A percentile compares a stretch with the other conserved stretches of the same genome.
Conservation (phyloP, 2,888 invertebrate genomes). For the Drosophila flavopinicola region DNA sequence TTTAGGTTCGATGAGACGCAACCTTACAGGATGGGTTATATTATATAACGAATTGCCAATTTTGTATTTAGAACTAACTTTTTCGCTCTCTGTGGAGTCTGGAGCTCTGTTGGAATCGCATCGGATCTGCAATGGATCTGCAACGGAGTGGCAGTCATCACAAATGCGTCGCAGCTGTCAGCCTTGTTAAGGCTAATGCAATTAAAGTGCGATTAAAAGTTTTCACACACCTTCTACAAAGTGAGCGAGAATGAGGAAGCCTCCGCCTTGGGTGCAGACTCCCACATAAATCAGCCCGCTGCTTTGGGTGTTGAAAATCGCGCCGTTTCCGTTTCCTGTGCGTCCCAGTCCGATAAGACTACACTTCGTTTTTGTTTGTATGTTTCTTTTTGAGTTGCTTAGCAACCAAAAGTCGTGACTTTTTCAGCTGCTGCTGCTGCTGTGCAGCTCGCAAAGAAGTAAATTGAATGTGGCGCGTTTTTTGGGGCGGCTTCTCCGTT, state of each 20-base stretch:
- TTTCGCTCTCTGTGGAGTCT: too few species aligned
- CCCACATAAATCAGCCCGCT: slow-evolving; percentile 74
- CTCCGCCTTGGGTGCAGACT: slow-evolving; percentile 29
- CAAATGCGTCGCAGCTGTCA: slow-evolving; percentile 50
- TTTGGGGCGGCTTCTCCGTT: slow-evolving; percentile 17
- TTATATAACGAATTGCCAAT: too few species aligned
- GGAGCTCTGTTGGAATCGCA: too few species aligned
- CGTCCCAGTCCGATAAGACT: not conserved
- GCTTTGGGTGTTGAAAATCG: slow-evolving; percentile 28
- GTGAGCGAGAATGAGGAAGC: slow-evolving; percentile 1
- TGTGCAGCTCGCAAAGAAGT: slow-evolving; percentile 47
- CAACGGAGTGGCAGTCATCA: slow-evolving; percentile 13
- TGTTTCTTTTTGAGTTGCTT: slow-evolving; percentile 5
- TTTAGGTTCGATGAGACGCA: too few species aligned
- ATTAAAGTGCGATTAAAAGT: slow-evolving; percentile 80
- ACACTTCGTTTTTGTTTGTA: not conserved
- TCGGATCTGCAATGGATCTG: slow-evolving; percentile 22
- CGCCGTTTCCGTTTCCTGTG: slow-evolving; percentile 49
- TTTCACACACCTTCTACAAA: slow-evolving; percentile 61
- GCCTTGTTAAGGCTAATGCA: slow-evolving; percentile 68
- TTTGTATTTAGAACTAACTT: too few species aligned
- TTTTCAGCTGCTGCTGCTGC: slow-evolving; percentile 23
- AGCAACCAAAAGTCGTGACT: slow-evolving; percentile 46
- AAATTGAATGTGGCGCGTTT: slow-evolving; percentile 41
- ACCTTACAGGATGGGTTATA: too few species aligned